Evolutionary conservation across 2,888 invertebrate genomes (phyloP), one percentile per base, ranked within the genome.

Genomic region (Psococerastis gibbosa): DNA sequence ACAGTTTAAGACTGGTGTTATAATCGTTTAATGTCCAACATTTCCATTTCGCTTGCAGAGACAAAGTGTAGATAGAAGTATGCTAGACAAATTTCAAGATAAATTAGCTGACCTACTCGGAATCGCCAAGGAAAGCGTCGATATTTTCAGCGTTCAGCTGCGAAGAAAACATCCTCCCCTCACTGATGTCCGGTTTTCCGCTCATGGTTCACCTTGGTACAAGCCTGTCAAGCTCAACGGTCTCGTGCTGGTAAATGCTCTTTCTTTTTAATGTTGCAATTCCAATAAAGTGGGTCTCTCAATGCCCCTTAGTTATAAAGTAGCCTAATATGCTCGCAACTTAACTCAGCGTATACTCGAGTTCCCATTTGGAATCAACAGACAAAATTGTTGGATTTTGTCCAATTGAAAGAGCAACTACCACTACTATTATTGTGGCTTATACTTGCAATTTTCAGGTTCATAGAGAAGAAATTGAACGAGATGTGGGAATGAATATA

Each of bases 171-270:
- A 83, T 62, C 85, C 89, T 1, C 84, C 87, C 2, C 68, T 87
- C 32, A 91, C 91, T 0, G 95, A 95, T 55, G 75, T 97, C 3
- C 69, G 94, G 51, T 95, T 91, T 60, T 79, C 94, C 0, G 95
- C 92, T 2, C 92, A 92, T 59, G 89, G 92, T 1, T 91, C 94
- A 1, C 89, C 94, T 2, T 95, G 89, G 59, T 92, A 91, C 58
- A 89, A 92, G 57, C 84, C 95, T 0, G 87, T 89, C 5, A 73
- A 88, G 59, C 70, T 97, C 51, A 91, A 98, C 59, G 95, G 95
- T 9, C 80, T 94, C 45, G 84, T 97, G 2, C 65, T 91, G 35
- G 84, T 88, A 78, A 83, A 11, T 22, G 15, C n/a, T n/a, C 16
- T 32, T 38, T 23, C 31, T 16, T 22, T 2, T 22, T 33, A 2